These are phyloP conservation scores for Globicephala melas DNA, from an alignment of 2,113 vertebrate genomes.

Conservation along the genomic window DNA sequence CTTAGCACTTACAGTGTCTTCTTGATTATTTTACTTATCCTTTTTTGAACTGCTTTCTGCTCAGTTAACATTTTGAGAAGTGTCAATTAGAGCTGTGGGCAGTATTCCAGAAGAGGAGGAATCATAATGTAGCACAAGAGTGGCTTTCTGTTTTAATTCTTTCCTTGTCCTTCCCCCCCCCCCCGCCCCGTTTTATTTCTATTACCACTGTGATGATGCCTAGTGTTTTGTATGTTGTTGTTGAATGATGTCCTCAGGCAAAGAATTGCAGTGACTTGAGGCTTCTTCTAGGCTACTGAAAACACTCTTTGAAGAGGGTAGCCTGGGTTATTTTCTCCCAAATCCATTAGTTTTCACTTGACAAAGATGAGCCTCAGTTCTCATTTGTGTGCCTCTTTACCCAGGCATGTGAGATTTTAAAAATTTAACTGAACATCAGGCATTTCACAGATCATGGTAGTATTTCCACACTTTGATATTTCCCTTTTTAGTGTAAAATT, in stretches of 20 bases:
- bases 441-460: background rate
- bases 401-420: background rate
- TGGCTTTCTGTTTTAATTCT: background rate
- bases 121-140: background rate
- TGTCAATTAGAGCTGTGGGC: background rate
- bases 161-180: background rate
- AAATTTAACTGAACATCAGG: background rate
- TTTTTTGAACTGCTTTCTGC: background rate
- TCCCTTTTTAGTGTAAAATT: background rate
- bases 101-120: background rate
- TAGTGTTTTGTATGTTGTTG: background rate
- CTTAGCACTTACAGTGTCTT: background rate
- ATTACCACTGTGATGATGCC: too few relatives aligned
- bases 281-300: background rate
- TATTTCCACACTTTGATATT: background rate
- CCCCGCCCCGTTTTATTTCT: background rate
- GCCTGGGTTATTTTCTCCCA: background rate
- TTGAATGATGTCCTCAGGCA: background rate
- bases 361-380: background rate
- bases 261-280: background rate
- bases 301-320: background rate
- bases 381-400: background rate
- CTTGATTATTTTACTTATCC: background rate
- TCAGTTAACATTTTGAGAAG: conserved; percentile 14
- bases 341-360: background rate